Conservation (phyloP, 2,113 vertebrate species). For the Puntigrus tetrazona region DNA sequence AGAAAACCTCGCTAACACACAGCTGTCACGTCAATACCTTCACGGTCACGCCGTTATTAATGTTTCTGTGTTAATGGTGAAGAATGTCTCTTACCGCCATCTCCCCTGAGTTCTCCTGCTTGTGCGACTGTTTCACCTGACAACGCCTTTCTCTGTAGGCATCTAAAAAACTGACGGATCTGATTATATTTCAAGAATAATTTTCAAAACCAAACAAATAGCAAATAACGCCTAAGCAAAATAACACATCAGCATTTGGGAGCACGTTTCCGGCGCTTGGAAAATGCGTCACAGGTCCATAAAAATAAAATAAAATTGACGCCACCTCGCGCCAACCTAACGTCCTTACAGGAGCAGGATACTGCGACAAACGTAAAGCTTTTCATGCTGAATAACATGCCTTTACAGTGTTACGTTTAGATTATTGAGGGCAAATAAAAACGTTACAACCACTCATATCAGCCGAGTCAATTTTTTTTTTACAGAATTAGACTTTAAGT, state of each 20-base stretch:
- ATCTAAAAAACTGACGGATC: neutral
- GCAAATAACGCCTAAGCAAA: neutral
- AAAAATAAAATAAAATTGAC: neutral
- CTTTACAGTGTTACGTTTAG: neutral
- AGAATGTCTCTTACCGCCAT: constrained; percentile 13
- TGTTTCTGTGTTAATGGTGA: neutral
- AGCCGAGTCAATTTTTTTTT: too few species aligned
- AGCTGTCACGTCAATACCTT: neutral
- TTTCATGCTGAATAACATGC: neutral
- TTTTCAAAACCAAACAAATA: neutral
- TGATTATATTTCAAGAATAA: neutral
- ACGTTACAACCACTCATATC: too few species aligned
- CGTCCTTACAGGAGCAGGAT: neutral
- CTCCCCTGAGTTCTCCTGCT: neutral
- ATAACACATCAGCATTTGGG: constrained; percentile 1
- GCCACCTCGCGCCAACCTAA: neutral
- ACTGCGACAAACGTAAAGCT: neutral
- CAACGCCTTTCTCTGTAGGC: neutral
- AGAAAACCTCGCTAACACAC: neutral
- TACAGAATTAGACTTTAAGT: neutral
- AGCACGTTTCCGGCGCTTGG: constrained; percentile 20
- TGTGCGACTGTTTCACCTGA: neutral
- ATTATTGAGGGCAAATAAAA: neutral
- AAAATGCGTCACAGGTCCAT: neutral
- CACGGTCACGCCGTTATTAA: neutral